These are phyloP conservation scores for Parasteatoda lunata DNA, from an alignment of 2,888 invertebrate species.

Conservation along the genomic window DNA sequence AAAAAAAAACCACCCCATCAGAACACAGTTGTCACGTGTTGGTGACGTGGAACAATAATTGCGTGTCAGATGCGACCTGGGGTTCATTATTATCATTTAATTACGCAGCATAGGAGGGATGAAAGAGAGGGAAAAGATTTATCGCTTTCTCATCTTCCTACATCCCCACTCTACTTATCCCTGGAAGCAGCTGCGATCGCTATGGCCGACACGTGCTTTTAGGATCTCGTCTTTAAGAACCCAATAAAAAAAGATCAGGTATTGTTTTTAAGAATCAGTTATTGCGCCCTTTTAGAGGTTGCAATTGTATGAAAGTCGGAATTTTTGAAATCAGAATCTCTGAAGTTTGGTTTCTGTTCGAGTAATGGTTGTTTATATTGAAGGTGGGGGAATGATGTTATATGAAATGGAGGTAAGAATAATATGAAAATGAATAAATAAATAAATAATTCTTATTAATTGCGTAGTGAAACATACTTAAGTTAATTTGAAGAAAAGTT, in stretches of 20 bases:
- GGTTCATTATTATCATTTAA: conserved; percentile 66
- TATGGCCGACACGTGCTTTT: conserved; percentile 58
- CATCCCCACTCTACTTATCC: conserved; percentile 3
- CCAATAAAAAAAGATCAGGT: conserved; percentile 19
- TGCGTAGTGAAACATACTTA: too few relatives aligned
- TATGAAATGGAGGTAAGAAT: too few relatives aligned
- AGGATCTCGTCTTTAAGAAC: conserved; percentile 13
- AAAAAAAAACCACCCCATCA: not conserved
- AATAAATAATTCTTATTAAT: too few relatives aligned
- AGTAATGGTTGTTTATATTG: too few relatives aligned
- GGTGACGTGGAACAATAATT: conserved; percentile 55
- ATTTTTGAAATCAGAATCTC: too few relatives aligned
- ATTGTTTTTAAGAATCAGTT: not conserved
- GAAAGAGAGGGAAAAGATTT: conserved; percentile 25
- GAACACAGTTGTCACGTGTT: conserved; percentile 41
- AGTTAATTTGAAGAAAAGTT: too few relatives aligned
- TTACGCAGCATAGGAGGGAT: conserved; percentile 48
- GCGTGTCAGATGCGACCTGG: conserved; percentile 54
- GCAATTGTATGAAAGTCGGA: too few relatives aligned
- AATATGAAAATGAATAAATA: too few relatives aligned
- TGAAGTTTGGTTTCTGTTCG: too few relatives aligned
- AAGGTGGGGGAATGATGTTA: too few relatives aligned
- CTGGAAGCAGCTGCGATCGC: conserved; percentile 52
- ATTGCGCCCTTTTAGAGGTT: too few relatives aligned
- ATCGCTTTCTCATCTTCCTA: conserved; percentile 45